These are phyloP conservation scores for Lordiphosa stackelbergi DNA, from an alignment of 1,140 invertebrate species.

Conservation along the genomic window DNA sequence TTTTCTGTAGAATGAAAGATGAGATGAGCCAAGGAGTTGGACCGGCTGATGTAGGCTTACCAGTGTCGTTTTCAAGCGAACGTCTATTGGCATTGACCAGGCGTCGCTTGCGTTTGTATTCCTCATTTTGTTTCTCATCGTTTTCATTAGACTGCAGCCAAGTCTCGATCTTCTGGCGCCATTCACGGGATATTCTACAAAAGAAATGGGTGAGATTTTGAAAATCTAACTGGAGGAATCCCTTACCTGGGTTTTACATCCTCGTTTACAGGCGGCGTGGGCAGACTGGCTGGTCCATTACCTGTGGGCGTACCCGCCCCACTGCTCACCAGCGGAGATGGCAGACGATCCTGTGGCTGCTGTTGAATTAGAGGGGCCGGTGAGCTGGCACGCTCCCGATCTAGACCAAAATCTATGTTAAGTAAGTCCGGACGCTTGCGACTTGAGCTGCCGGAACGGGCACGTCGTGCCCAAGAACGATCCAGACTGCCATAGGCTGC, in stretches of 20 bases:
- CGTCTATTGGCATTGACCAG: constrained; percentile 83
- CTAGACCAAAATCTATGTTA: constrained; percentile 83
- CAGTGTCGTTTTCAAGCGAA: constrained; percentile 89
- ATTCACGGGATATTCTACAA: constrained; percentile 81
- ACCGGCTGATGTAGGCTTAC: constrained; percentile 73
- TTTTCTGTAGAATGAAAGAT: constrained; percentile 79
- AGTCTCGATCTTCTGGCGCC: constrained; percentile 92
- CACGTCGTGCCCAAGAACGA: constrained; percentile 90
- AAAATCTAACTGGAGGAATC: no score
- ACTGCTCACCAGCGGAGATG: constrained; percentile 55
- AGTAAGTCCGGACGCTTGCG: constrained; percentile 84
- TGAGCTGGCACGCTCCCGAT: constrained; percentile 86
- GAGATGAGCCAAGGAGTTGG: not conserved
- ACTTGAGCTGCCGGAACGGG: constrained; percentile 82
- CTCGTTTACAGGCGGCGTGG: constrained; percentile 61
- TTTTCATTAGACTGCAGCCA: constrained; percentile 93
- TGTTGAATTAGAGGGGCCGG: constrained; percentile 80
- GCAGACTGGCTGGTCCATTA: constrained; percentile 33
- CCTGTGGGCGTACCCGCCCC: constrained; percentile 42
- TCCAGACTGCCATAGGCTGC: constrained; percentile 89
- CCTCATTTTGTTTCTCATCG: constrained; percentile 85
- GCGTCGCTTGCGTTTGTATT: constrained; percentile 81
- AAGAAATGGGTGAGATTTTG: no score
- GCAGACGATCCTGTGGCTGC: constrained; percentile 59
- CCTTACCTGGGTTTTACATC: constrained; percentile 78